Evolutionary conservation across 2,888 invertebrate genomes (phyloP).

Genomic region (Ditula angustiorana): DNA sequence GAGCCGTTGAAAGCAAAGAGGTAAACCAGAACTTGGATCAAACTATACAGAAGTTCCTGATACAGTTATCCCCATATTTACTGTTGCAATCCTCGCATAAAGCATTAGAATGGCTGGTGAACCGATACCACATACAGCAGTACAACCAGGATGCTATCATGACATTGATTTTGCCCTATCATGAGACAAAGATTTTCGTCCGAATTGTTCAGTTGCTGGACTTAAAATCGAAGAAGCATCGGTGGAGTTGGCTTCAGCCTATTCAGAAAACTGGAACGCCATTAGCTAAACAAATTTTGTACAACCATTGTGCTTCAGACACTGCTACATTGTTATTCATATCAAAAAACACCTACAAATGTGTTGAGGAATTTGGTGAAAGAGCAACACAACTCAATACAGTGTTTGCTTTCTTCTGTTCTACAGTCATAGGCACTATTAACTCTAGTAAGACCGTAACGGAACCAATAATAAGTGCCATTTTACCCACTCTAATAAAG

Average conservation of each 20-base stretch:
- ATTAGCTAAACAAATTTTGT: slow-evolving; percentile 89
- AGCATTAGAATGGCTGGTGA: slow-evolving; percentile 97
- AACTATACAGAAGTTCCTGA: slow-evolving; percentile 91
- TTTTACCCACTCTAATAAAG: slow-evolving; percentile 89
- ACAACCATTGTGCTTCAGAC: slow-evolving; percentile 88
- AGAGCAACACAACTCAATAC: slow-evolving; percentile 87
- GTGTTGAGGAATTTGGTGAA: slow-evolving; percentile 85
- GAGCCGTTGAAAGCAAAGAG: slow-evolving; percentile 90
- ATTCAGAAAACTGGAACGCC: slow-evolving; percentile 91
- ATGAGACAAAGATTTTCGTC: slow-evolving; percentile 96
- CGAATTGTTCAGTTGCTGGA: slow-evolving; percentile 91
- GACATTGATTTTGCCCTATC: slow-evolving; percentile 94
- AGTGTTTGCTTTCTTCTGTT: slow-evolving; percentile 92
- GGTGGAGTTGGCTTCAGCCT: slow-evolving; percentile 91
- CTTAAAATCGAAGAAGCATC: slow-evolving; percentile 84
- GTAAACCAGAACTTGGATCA: slow-evolving; percentile 91
- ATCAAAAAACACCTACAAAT: slow-evolving; percentile 61
- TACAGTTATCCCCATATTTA: slow-evolving; percentile 95
- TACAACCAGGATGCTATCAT: slow-evolving; percentile 94
- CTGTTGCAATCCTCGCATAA: slow-evolving; percentile 93
- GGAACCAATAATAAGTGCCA: slow-evolving; percentile 88
- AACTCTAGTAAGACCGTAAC: slow-evolving; percentile 83
- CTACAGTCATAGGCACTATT: slow-evolving; percentile 89
- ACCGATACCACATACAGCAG: slow-evolving; percentile 94
- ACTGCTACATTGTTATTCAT: slow-evolving; percentile 69